phyloP scores from a whole-genome alignment of 2,797 vertebrate species.

The Lagorchestes hirsutus region DNA sequence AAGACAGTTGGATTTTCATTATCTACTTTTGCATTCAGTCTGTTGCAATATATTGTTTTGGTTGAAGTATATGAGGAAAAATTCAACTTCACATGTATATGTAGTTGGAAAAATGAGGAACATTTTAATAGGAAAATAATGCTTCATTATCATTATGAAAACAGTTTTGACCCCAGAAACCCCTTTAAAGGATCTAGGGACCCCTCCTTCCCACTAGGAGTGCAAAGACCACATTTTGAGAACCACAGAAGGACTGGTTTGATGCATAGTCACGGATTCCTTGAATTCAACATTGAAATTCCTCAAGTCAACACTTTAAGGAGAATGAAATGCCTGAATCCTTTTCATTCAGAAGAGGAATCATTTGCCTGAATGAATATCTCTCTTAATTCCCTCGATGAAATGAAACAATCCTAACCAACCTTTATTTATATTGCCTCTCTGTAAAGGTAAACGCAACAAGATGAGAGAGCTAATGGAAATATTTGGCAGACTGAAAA shows the following conservation, averaged over 20 bases:
- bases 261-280: not conserved
- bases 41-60: not conserved
- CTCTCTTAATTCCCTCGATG: slow-evolving; percentile 41
- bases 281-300: not conserved
- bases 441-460: slow-evolving; percentile 38
- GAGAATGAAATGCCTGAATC: slow-evolving; percentile 59
- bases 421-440: not conserved
- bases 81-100: not conserved
- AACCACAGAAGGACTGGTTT: not conserved
- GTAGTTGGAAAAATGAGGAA: not conserved
- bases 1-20: not conserved
- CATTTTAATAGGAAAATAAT: not conserved
- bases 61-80: not conserved
- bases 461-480: slow-evolving; percentile 31
- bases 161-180: too few species aligned
- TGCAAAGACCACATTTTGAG: not conserved
- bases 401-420: not conserved
- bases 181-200: not conserved
- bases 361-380: slow-evolving; percentile 62
- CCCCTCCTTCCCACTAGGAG: too few species aligned
- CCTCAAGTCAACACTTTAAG: slow-evolving; percentile 44
- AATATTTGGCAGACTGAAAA: slow-evolving; percentile 17
- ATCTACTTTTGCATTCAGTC: not conserved
- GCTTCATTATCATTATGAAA: not conserved
- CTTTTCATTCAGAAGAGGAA: not conserved